Evolutionary conservation across 2,113 vertebrate species (phyloP).

Genomic region (Amblyornis subalaris): DNA sequence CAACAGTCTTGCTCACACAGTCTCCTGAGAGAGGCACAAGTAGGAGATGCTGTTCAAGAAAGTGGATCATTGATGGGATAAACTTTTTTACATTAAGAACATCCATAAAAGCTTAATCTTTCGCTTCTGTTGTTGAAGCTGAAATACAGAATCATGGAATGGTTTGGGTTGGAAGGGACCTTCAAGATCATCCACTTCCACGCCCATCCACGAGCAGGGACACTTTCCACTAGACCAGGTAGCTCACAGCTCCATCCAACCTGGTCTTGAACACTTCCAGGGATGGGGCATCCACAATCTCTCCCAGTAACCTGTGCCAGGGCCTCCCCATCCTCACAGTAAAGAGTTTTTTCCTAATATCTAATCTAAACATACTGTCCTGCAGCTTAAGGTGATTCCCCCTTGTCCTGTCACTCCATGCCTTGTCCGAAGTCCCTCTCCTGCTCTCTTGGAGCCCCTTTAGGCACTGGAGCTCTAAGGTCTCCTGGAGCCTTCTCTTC

Average conservation of each 20-base stretch:
- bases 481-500: neutral
- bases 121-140: neutral
- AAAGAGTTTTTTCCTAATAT: neutral
- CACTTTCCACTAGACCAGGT: neutral
- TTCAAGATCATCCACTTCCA: neutral
- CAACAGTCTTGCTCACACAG: neutral
- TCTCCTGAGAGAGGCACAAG: neutral
- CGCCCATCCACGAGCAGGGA: too few species aligned
- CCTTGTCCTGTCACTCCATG: neutral
- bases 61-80: neutral
- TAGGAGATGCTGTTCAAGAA: neutral
- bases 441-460: neutral
- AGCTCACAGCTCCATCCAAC: neutral
- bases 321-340: neutral
- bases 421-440: neutral
- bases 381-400: neutral
- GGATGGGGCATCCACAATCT: accelerated
- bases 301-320: neutral
- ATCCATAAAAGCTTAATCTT: neutral
- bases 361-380: neutral
- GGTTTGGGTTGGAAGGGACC: neutral
- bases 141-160: neutral
- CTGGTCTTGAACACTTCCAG: neutral
- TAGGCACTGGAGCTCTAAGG: neutral
- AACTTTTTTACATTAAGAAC: neutral